phyloP scores from a whole-genome alignment of 2,113 vertebrate species.

The Diadophis punctatus region DNA sequence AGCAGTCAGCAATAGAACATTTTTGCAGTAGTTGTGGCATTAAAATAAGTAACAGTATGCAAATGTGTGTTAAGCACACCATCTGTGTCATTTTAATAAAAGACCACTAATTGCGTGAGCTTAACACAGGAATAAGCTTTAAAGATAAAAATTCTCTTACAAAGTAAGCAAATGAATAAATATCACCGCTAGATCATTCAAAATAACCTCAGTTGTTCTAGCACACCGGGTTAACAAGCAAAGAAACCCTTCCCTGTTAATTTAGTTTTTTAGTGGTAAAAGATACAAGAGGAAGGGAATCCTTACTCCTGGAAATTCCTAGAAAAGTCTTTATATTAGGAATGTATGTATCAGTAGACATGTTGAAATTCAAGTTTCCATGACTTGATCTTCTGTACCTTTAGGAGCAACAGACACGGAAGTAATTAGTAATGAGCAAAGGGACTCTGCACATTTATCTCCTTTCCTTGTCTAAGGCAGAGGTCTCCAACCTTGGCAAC shows the following conservation, averaged over 20 bases:
- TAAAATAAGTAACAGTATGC: constrained; percentile 34
- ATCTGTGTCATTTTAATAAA: constrained; percentile 39
- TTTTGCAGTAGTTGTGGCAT: constrained; percentile 11
- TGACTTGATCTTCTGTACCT: neutral
- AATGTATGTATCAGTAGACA: neutral
- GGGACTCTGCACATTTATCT: neutral
- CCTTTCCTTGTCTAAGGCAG: neutral
- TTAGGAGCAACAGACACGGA: neutral
- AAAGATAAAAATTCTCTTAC: neutral
- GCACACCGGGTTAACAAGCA: neutral
- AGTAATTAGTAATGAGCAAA: neutral
- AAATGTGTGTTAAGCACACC: constrained; percentile 24
- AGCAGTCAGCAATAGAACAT: neutral
- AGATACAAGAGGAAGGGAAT: neutral
- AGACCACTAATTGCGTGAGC: constrained; percentile 21
- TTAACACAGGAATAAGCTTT: constrained; percentile 6
- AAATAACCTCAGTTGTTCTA: neutral
- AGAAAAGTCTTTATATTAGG: neutral
- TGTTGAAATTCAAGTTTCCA: neutral
- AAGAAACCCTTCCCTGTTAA: neutral
- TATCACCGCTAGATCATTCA: neutral
- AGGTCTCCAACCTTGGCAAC: no score
- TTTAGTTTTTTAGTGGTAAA: neutral
- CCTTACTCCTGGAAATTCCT: neutral
- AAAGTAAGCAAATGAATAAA: constrained; percentile 1